phyloP scores from a whole-genome alignment of 1,140 invertebrate genomes.

The Tribolium madens region DNA sequence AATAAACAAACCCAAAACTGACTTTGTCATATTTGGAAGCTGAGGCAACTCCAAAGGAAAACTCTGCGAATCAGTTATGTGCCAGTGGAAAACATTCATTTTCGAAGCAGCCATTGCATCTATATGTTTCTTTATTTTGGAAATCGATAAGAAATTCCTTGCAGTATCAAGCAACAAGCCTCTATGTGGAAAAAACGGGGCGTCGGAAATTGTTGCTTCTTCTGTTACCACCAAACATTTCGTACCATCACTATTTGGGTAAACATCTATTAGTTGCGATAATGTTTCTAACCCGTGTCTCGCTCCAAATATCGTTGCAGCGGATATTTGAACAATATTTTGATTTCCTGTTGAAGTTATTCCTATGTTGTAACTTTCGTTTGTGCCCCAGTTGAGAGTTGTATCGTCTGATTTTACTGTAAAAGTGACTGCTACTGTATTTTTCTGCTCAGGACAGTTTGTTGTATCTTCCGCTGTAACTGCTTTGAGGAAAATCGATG shows the following conservation, averaged over 20 bases:
- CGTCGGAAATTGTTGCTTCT: slow-evolving; percentile 72
- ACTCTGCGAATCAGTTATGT: slow-evolving; percentile 86
- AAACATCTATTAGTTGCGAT: slow-evolving; percentile 73
- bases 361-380: slow-evolving; percentile 74
- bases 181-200: slow-evolving; percentile 77
- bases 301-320: slow-evolving; percentile 78
- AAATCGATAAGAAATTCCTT: slow-evolving; percentile 79
- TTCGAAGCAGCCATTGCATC: slow-evolving; percentile 87
- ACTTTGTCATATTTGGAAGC: slow-evolving; percentile 81
- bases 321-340: slow-evolving; percentile 70
- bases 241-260: slow-evolving; percentile 41
- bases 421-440: slow-evolving; percentile 70
- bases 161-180: slow-evolving; percentile 82
- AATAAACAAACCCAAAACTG: slow-evolving; percentile 48
- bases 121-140: slow-evolving; percentile 75
- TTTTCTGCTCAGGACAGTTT: slow-evolving; percentile 67
- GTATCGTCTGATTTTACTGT: slow-evolving; percentile 67
- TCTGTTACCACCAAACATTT: slow-evolving; percentile 66
- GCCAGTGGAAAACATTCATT: slow-evolving; percentile 89
- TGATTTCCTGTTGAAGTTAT: slow-evolving; percentile 69
- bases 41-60: slow-evolving; percentile 82
- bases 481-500: slow-evolving; percentile 68
- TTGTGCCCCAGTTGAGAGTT: slow-evolving; percentile 72
- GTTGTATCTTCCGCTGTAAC: slow-evolving; percentile 70
- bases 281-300: slow-evolving; percentile 83